Evolutionary conservation across 2,113 vertebrate species (phyloP), one percentile per base, ranked within the genome.

Genomic region (Tauraco erythrolophus): DNA sequence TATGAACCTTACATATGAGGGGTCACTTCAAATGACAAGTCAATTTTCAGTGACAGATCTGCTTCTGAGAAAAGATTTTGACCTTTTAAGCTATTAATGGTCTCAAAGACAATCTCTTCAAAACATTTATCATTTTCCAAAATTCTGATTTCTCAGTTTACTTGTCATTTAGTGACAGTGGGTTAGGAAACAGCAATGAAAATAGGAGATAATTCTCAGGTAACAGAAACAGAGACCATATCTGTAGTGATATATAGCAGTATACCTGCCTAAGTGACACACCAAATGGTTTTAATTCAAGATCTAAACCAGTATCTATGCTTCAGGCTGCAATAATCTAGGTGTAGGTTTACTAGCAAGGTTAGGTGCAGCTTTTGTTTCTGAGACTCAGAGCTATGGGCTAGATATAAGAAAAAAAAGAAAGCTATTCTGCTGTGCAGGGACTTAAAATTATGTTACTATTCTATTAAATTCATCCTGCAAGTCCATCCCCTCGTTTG

Each of bases 201-300:
- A 84, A 91, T 22, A 43, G 3, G 35, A 30, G 56, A 79, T 66
- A 58, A 64, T 39, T 76, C 16, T 41, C 33, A 57, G 10, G 23
- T 51, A 33, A 11, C 15, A 80, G 75, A 75, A 92, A 58, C 16
- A 66, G 76, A 61, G 12, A 19, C 5, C 6, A 9, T 35, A 35
- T 25, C n/a, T 74, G 5, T 27, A 60, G 10, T 71, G 21, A 56
- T 23, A 37, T 0, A 87, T 25, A 1, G 0, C 14, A 35, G 12
- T 21, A 8, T 39, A 65, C 7, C 37, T 74, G 31, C 51, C 37
- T 45, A n/a, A 53, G 54, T 51, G 56, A 28, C 24, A 56, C 12
- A 10, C 2, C 43, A 65, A 62, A 51, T 68, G 22, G 25, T 56
- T 76, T 68, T 37, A 39, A 17, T 41, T 89, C 10, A 81, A 66